Evolutionary conservation across 2,888 invertebrate genomes (phyloP), one percentile per base, ranked within the genome.

Genomic region (Nesidiocoris tenuis): DNA sequence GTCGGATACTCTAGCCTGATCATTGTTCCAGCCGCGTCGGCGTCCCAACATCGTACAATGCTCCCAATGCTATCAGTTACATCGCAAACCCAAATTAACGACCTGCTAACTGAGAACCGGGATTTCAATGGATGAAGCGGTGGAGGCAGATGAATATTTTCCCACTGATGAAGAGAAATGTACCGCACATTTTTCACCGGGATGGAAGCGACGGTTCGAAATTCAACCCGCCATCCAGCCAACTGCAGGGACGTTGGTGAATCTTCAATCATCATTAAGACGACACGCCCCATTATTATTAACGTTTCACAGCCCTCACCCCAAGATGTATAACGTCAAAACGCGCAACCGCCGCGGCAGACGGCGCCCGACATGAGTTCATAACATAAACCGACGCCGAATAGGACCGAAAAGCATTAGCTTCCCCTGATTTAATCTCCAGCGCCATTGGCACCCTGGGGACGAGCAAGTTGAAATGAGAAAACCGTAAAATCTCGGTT

Each of bases 91-190:
- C n/a, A n/a, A n/a, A n/a, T n/a, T n/a, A 39, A 39, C 12, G 2
- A 59, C 59, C n/a, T 16, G 59, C 59, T 59, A 19, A 59, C n/a
- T 59, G 59, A 59, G 19, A 59, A 59, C n/a, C 3, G 2, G 59
- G n/a, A 59, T 9, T 17, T 59, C 18, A 59, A 59, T 59, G 59
- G n/a, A n/a, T 59, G 3, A 19, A 54, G 54, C 18, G 59, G 59
- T 9, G 9, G 19, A 59, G n/a, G 19, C 59, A 5, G 59, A 59
- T 59, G 59, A 59, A 59, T 59, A 3, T 39, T 39, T 7, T 3
- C 39, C 39, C 3, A 12, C 39, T 39, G 39, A 39, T 39, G 39
- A 39, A 39, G 39, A 39, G 39, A 39, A 39, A 39, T 39, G 39
- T 39, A 3, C 39, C 39, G 39, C 3, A 39, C 39, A 39, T 39